phyloP scores from a whole-genome alignment of 2,888 invertebrate genomes.

The Dascillus cervinus region DNA sequence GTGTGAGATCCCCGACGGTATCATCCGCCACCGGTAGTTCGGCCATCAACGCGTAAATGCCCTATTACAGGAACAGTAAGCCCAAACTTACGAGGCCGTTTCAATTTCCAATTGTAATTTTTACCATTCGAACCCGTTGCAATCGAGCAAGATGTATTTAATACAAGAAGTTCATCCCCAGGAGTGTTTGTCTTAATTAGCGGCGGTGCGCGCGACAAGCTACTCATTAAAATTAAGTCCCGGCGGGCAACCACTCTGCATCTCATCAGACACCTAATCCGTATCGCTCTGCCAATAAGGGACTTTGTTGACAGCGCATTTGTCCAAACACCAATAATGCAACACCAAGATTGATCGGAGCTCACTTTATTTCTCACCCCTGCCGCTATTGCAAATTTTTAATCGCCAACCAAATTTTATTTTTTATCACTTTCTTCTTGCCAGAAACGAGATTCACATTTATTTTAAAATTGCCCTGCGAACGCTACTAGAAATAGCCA shows the following conservation, averaged over 20 bases:
- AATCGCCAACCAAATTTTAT: background rate
- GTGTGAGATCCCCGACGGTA: constrained; percentile 9
- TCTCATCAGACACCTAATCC: constrained; percentile 42
- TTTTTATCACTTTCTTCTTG: too few relatives aligned
- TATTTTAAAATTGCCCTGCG: too few relatives aligned
- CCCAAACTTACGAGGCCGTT: constrained; percentile 39
- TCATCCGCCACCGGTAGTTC: constrained; percentile 16
- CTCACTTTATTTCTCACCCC: background rate
- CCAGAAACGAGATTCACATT: too few relatives aligned
- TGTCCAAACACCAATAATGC: constrained; percentile 32
- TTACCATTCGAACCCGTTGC: too few relatives aligned
- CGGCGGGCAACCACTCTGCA: constrained; percentile 37
- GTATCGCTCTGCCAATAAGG: constrained; percentile 35
- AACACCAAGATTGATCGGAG: constrained; percentile 23
- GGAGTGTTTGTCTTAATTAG: constrained; percentile 45
- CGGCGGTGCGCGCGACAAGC: constrained; percentile 40
- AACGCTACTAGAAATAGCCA: too few relatives aligned
- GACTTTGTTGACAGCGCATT: constrained; percentile 40
- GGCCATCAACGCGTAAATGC: constrained; percentile 39
- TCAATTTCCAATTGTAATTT: constrained; percentile 42
- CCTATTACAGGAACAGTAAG: constrained; percentile 38
- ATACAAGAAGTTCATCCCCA: constrained; percentile 30
- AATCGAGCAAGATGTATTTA: too few relatives aligned
- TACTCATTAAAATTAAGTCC: constrained; percentile 42
- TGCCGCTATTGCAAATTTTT: background rate